Base-by-base conservation (phyloP, 2,888 invertebrate genomes). In the Pseudanteris insignis region DNA sequence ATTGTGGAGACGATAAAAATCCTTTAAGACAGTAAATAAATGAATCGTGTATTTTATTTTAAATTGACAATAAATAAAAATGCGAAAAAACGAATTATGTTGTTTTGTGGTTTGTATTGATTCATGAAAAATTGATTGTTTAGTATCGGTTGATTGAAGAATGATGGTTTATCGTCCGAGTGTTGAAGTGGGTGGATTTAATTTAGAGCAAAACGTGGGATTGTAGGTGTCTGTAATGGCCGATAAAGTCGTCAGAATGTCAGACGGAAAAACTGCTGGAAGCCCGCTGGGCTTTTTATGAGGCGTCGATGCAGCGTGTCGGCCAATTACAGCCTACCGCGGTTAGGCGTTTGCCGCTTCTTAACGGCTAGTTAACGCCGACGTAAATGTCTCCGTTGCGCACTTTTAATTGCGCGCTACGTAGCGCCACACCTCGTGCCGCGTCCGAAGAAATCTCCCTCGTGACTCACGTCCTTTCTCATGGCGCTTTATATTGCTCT, bases 301-400 rank as follows among this genome's bases (percentile, higher is more conserved):
- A 76, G 73, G 68, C 68, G 73, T 69, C 67, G 72, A 71, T 75
- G 72, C 70, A 70, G 72, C 75, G 70, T 70, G 72, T 69, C 68
- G 69, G 66, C 73, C 76, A 76, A 76, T 77, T 77, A 76, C 74
- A 58, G 76, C 70, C 72, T 73, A 72, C 69, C 73, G 71, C 70
- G 68, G 68, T 73, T 70, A 72, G 71, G 70, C 67, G 71, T 70
- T 69, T 72, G 69, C 69, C 69, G 50, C 68, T 70, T 73, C 72
- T 77, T 74, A 76, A 77, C 70, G 73, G 76, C 68, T 75, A 72
- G 74, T 76, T 76, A 76, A 70, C 71, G 71, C 67, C 68, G 68
- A 70, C 75, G 72, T 75, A 74, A 76, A 76, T 77, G 75, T 76
- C 75, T 66, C 67, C 58, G 68, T 63, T 57, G 70, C 66, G 67